Evolutionary conservation across 2,113 vertebrate genomes (phyloP).

Genomic region (Heterochromis multidens): DNA sequence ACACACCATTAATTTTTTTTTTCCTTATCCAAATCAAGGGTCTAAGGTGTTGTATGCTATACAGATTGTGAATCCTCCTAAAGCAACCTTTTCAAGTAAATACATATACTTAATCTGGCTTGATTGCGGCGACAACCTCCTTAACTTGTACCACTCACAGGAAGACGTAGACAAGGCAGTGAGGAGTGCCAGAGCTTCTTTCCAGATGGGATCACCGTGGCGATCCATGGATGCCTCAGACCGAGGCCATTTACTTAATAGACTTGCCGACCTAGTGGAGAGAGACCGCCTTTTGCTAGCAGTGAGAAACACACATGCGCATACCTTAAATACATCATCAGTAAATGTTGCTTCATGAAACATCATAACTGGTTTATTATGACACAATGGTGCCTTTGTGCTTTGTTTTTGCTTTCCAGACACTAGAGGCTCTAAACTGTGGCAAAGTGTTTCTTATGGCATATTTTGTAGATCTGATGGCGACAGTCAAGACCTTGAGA

Average conservation of each 20-base stretch:
- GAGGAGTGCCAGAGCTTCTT: constrained; percentile 82
- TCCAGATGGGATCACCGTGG: constrained; percentile 85
- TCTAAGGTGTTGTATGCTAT: background rate
- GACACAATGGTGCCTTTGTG: background rate
- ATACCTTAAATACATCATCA: background rate
- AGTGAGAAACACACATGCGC: constrained; percentile 72
- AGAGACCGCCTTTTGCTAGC: constrained; percentile 80
- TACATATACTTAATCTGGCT: background rate
- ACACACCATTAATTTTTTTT: too few species aligned
- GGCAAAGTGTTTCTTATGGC: constrained; percentile 83
- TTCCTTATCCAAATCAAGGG: background rate
- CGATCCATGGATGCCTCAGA: constrained; percentile 87
- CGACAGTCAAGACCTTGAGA: constrained; percentile 79
- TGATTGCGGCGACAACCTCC: background rate
- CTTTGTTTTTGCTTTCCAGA: constrained; percentile 63
- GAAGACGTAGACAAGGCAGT: constrained; percentile 84
- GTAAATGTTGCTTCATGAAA: background rate
- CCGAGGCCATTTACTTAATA: constrained; percentile 79
- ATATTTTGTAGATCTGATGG: constrained; percentile 81
- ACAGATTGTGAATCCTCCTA: background rate
- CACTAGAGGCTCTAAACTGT: constrained; percentile 82
- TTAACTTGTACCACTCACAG: constrained; percentile 52
- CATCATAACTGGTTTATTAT: background rate
- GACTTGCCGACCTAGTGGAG: constrained; percentile 84
- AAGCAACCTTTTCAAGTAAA: background rate